A percentile compares a stretch with the other conserved stretches of the same genome.
phyloP scores from a whole-genome alignment of 2,113 vertebrate species.

The Protobothrops mucrosquamatus region DNA sequence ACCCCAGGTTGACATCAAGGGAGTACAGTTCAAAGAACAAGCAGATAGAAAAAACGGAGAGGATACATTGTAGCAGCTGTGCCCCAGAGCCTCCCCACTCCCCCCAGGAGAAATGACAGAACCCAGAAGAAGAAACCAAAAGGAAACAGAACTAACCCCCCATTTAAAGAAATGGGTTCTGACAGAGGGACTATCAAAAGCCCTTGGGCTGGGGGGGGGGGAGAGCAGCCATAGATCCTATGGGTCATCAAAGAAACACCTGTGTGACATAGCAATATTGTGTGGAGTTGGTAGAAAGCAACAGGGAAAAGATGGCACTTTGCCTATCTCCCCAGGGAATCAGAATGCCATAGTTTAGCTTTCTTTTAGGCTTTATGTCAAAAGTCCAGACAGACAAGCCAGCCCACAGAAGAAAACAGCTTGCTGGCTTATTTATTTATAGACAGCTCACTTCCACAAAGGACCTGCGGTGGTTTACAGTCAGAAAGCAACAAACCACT shows the following conservation, averaged over 20 bases:
- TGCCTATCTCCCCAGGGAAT: background rate
- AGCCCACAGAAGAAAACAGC: background rate
- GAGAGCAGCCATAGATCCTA: background rate
- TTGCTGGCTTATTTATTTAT: background rate
- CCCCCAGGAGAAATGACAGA: too few species aligned
- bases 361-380: background rate
- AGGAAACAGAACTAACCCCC: too few species aligned
- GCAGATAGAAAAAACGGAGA: too few species aligned
- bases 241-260: background rate
- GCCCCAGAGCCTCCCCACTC: too few species aligned
- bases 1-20: too few species aligned
- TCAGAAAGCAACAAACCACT: background rate
- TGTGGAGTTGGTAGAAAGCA: background rate
- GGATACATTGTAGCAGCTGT: too few species aligned
- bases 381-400: background rate
- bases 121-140: too few species aligned
- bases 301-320: background rate
- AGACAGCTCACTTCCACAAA: background rate
- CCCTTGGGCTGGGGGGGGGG: background rate
- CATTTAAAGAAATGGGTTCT: too few species aligned
- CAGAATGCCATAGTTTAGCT: background rate
- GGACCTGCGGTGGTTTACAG: background rate
- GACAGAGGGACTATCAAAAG: background rate
- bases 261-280: background rate
- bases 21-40: too few species aligned